phyloP scores from a whole-genome alignment of 2,113 vertebrate genomes.

The Dendropsophus ebraccatus region DNA sequence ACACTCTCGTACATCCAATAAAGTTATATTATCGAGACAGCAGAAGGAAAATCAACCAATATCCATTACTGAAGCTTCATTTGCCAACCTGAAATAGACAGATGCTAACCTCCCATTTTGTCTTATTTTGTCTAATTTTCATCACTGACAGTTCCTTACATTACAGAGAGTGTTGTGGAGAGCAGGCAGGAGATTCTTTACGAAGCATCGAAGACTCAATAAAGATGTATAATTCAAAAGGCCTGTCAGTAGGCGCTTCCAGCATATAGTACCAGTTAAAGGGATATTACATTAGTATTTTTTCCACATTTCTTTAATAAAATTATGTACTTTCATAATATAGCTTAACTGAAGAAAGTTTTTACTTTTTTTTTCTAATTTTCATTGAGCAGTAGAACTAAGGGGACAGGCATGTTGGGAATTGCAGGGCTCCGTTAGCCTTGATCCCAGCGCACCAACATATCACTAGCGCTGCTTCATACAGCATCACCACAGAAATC shows the following conservation, averaged over 20 bases:
- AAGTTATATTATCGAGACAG: conserved; percentile 41
- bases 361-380: too few species aligned
- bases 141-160: conserved; percentile 9
- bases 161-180: not conserved
- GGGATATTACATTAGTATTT: not conserved
- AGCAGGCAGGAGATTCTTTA: not conserved
- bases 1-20: conserved; percentile 45
- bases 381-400: too few species aligned
- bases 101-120: conserved; percentile 44
- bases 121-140: conserved; percentile 43
- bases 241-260: not conserved
- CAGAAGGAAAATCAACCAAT: conserved; percentile 54
- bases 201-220: not conserved
- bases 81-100: conserved; percentile 50
- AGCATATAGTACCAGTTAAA: not conserved
- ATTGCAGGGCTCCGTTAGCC: too few species aligned
- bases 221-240: not conserved
- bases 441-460: too few species aligned
- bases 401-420: too few species aligned
- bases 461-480: too few species aligned
- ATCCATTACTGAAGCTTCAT: conserved; percentile 53
- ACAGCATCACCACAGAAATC: too few species aligned
- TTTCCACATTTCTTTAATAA: not conserved
- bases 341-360: too few species aligned
- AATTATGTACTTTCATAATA: too few species aligned